phyloP scores from a whole-genome alignment of 92 coral and sea anemone species.

The Chrysogorgia sp. region DNA sequence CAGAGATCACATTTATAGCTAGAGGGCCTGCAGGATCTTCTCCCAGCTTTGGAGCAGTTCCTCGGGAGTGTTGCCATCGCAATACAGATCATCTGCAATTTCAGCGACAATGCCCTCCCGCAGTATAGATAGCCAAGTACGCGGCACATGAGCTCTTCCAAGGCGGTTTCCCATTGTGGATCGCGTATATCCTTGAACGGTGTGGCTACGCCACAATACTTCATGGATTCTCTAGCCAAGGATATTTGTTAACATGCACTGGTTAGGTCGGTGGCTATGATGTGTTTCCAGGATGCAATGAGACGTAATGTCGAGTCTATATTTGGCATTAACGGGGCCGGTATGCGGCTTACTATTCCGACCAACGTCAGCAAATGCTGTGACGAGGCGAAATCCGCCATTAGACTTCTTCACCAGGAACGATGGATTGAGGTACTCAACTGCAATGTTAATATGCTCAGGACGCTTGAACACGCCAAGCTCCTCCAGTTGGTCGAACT shows the following conservation, averaged over 20 bases:
- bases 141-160: conserved; percentile 27
- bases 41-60: conserved; percentile 50
- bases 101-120: conserved; percentile 3
- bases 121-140: conserved; percentile 4
- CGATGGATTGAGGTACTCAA: conserved; percentile 50
- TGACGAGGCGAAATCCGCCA: conserved; percentile 45
- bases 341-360: conserved; percentile 3
- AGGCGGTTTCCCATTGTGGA: conserved; percentile 50
- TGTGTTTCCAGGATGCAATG: conserved; percentile 55
- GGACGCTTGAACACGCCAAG: conserved; percentile 58
- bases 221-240: conserved; percentile 17
- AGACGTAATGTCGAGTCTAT: no score
- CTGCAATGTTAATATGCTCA: conserved; percentile 30
- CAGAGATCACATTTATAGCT: conserved; percentile 22
- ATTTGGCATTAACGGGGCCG: no score
- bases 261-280: conserved; percentile 4
- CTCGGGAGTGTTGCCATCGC: conserved; percentile 44
- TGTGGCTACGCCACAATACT: conserved; percentile 55
- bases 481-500: conserved; percentile 51
- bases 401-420: conserved; percentile 50
- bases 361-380: conserved; percentile 39
- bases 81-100: conserved; percentile 24
- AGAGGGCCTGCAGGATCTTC: conserved; percentile 36
- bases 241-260: conserved; percentile 24
- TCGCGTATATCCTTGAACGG: conserved; percentile 34